Evolutionary conservation across 1,140 invertebrate genomes (phyloP).

Genomic region (Drosophila mauritiana): DNA sequence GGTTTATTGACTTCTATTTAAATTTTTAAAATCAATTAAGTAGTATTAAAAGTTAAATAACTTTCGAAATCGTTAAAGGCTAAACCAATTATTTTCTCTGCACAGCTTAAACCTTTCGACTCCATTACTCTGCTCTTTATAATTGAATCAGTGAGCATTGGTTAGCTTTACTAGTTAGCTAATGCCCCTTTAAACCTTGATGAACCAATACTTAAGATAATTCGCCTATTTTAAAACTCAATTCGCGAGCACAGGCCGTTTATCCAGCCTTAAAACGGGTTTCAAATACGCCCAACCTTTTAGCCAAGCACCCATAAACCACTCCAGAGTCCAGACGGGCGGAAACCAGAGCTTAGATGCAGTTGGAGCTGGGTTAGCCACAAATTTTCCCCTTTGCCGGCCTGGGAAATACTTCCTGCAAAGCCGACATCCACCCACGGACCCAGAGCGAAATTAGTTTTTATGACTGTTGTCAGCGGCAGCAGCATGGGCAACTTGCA

Average conservation of each 20-base stretch:
- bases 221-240: constrained; percentile 38
- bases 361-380: constrained; percentile 29
- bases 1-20: too few relatives aligned
- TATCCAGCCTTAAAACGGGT: constrained; percentile 34
- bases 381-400: constrained; percentile 25
- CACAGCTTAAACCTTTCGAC: background rate
- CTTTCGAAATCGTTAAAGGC: background rate
- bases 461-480: constrained; percentile 69
- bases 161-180: constrained; percentile 20
- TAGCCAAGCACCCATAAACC: constrained; percentile 46
- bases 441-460: constrained; percentile 64
- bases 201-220: constrained; percentile 43
- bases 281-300: constrained; percentile 24
- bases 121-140: constrained; percentile 12
- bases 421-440: constrained; percentile 38
- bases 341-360: constrained; percentile 24
- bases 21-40: too few relatives aligned
- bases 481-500: constrained; percentile 11
- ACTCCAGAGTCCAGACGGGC: constrained; percentile 19
- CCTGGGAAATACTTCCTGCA: constrained; percentile 39
- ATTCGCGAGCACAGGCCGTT: constrained; percentile 26
- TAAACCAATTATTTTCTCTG: background rate
- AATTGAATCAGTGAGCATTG: constrained; percentile 35
- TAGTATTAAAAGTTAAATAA: too few relatives aligned
- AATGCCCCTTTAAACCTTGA: constrained; percentile 33